These are phyloP conservation scores for Drosophila melanosoma DNA, from an alignment of 2,888 invertebrate species.

Conservation along the genomic window DNA sequence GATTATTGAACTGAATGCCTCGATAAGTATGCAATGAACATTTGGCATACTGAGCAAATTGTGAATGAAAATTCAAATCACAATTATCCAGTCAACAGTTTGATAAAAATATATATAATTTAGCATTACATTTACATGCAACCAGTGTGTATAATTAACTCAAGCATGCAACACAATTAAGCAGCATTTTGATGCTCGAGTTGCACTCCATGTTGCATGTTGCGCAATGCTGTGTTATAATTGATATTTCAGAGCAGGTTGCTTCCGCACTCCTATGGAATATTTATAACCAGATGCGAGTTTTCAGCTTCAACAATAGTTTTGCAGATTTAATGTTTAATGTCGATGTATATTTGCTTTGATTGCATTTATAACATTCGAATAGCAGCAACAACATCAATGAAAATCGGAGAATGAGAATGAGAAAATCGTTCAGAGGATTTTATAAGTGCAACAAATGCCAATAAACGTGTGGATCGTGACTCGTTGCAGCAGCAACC, in stretches of 20 bases:
- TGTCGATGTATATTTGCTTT: constrained; percentile 63
- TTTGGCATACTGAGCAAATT: constrained; percentile 20
- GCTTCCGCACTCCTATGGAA: constrained; percentile 1
- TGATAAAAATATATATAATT: constrained; percentile 32
- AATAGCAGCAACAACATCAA: constrained; percentile 4
- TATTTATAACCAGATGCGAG: neutral
- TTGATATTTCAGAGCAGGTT: constrained; percentile 66
- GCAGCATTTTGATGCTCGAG: constrained; percentile 64
- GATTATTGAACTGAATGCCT: constrained; percentile 29
- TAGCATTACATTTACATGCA: neutral
- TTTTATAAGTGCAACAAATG: constrained; percentile 80
- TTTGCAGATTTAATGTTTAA: constrained; percentile 53
- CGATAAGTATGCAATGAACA: constrained; percentile 57
- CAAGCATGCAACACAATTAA: constrained; percentile 69
- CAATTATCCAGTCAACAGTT: constrained; percentile 48
- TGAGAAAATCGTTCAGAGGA: constrained; percentile 66
- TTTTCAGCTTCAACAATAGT: constrained; percentile 18
- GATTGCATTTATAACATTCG: constrained; percentile 58
- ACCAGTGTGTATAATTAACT: constrained; percentile 47
- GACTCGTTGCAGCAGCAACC: constrained; percentile 40
- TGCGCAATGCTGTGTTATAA: constrained; percentile 48
- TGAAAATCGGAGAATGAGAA: neutral
- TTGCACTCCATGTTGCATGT: constrained; percentile 50
- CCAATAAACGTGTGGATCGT: constrained; percentile 66
- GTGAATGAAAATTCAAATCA: constrained; percentile 43